A percentile compares a stretch with the other conserved stretches of the same genome.
phyloP scores from a whole-genome alignment of 2,113 vertebrate genomes.

The Ageneiosus marmoratus region DNA sequence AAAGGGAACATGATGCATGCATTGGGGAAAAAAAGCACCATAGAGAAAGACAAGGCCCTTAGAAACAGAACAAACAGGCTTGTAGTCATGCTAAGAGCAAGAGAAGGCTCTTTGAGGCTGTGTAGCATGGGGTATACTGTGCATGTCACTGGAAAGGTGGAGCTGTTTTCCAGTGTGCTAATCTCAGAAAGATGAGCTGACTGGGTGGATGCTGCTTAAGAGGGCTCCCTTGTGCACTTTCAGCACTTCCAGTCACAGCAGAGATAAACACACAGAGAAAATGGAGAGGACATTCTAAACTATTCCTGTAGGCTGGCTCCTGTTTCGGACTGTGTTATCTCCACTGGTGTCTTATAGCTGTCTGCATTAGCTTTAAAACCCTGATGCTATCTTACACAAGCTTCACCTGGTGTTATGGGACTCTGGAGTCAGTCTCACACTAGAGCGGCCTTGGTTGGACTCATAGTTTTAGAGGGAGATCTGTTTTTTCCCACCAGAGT shows the following conservation, averaged over 20 bases:
- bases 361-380: background rate
- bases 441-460: too few species aligned
- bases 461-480: too few species aligned
- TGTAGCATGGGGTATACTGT: background rate
- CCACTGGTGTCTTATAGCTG: background rate
- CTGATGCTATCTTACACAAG: conserved; percentile 1
- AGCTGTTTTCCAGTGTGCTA: background rate
- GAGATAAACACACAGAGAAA: conserved; percentile 1
- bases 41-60: conserved; percentile 18
- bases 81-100: background rate
- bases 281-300: conserved; percentile 5
- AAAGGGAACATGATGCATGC: background rate
- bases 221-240: conserved; percentile 3
- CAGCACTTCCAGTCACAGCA: background rate
- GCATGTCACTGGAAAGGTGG: background rate
- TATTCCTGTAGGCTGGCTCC: background rate
- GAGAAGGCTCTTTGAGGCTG: background rate
- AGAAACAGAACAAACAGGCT: conserved; percentile 32
- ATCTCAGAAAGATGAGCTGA: background rate
- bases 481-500: too few species aligned
- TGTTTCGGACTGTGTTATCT: conserved; percentile 7
- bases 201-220: background rate
- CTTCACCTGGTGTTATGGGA: background rate
- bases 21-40: conserved; percentile 1
- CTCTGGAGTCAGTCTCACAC: too few species aligned